Percentiles rank a stretch among this genome's conserved stretches.
These are phyloP conservation scores for Liasis olivaceus DNA, from an alignment of 2,797 vertebrate genomes.

Conservation along the genomic window DNA sequence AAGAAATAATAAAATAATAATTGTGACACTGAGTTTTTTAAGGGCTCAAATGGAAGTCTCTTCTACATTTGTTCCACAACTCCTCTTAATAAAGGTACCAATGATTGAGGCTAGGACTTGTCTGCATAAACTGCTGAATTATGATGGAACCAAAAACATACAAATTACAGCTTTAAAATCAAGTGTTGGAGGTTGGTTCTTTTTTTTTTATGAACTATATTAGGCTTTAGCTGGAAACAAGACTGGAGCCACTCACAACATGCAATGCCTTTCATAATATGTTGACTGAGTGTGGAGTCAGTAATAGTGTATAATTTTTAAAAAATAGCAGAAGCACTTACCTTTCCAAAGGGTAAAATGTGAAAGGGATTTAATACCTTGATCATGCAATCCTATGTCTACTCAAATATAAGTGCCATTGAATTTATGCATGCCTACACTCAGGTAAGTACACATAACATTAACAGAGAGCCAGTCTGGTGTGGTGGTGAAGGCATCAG, in stretches of 20 bases:
- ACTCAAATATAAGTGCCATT: neutral
- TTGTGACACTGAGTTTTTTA: no score
- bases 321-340: neutral
- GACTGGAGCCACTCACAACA: neutral
- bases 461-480: no score
- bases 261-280: neutral
- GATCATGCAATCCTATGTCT: neutral
- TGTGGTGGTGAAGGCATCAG: no score
- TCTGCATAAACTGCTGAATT: neutral
- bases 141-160: neutral
- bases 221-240: neutral
- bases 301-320: constrained; percentile 3
- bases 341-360: constrained; percentile 34
- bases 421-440: neutral
- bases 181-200: neutral
- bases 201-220: neutral
- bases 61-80: neutral
- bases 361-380: constrained; percentile 6
- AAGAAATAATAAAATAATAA: no score
- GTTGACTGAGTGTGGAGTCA: neutral
- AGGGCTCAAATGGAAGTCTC: neutral
- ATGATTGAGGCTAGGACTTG: neutral
- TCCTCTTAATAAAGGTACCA: neutral
- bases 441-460: neutral
- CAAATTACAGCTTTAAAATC: neutral